A percentile compares a stretch with the other conserved stretches of the same genome.
Conservation (phyloP, 2,113 vertebrate species). For the Craseonycteris thonglongyai region DNA sequence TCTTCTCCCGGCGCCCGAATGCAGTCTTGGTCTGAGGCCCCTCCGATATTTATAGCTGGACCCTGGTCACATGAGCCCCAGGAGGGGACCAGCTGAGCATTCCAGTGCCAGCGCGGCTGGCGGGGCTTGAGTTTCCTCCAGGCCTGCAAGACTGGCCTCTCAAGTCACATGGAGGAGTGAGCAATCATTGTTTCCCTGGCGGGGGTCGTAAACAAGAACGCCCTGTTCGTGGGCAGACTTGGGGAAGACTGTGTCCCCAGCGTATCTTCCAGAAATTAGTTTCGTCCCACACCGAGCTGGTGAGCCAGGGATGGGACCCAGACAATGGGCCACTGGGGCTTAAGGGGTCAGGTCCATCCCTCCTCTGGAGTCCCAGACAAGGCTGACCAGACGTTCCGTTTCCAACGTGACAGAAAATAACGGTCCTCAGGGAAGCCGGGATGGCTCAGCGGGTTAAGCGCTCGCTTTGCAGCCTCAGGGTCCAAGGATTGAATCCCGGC, state of each 20-base stretch:
- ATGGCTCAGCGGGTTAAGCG: too few species aligned
- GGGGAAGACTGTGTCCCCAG: neutral
- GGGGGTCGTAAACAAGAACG: constrained; percentile 82
- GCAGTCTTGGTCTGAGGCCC: constrained; percentile 47
- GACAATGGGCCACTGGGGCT: neutral
- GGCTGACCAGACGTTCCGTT: too few species aligned
- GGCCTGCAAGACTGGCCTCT: constrained; percentile 56
- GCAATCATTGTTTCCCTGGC: constrained; percentile 30
- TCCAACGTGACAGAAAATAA: too few species aligned
- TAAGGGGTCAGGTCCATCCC: neutral
- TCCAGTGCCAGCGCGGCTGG: constrained; percentile 55
- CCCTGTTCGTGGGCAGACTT: constrained; percentile 59
- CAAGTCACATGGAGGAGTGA: constrained; percentile 76
- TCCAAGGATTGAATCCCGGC: too few species aligned
- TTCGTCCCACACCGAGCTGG: neutral
- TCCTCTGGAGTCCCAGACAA: neutral
- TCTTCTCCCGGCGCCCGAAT: neutral
- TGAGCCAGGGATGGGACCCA: neutral
- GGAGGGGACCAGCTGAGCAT: constrained; percentile 72
- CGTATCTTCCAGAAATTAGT: neutral
- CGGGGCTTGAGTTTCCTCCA: constrained; percentile 73
- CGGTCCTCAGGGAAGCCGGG: too few species aligned
- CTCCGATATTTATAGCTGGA: constrained; percentile 79
- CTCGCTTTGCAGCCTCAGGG: too few species aligned
- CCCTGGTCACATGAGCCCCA: constrained; percentile 72